phyloP scores from a whole-genome alignment of 2,888 invertebrate species.

The Apodemia duryi region DNA sequence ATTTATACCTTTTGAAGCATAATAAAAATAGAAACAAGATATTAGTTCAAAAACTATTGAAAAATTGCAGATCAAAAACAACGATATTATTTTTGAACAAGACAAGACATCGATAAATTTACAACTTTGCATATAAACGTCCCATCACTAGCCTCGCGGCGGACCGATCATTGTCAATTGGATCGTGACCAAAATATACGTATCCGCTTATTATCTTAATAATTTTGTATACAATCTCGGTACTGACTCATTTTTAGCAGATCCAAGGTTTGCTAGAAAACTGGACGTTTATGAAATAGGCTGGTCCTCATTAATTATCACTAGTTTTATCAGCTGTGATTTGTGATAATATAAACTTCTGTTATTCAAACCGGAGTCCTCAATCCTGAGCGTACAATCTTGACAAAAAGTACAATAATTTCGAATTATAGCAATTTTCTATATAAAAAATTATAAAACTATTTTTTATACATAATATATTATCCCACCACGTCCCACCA shows the following conservation, averaged over 20 bases:
- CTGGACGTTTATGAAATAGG: slow-evolving; percentile 22
- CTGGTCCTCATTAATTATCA: background rate
- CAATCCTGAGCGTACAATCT: too few relatives aligned
- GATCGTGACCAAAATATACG: slow-evolving; percentile 77
- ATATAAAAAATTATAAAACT: too few relatives aligned
- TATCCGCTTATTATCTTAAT: slow-evolving; percentile 78
- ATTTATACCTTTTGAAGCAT: too few relatives aligned
- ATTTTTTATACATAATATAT: too few relatives aligned
- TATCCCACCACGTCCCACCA: too few relatives aligned
- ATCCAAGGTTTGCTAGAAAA: slow-evolving; percentile 62
- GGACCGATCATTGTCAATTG: slow-evolving; percentile 78
- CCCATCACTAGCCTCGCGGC: slow-evolving; percentile 49
- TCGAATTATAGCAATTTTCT: too few relatives aligned
- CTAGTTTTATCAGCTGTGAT: background rate
- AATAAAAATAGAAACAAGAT: too few relatives aligned
- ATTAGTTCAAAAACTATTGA: too few relatives aligned
- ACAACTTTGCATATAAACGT: slow-evolving; percentile 11
- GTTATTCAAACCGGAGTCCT: background rate
- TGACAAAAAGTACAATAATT: too few relatives aligned
- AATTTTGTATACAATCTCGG: slow-evolving; percentile 71
- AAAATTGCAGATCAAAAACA: background rate
- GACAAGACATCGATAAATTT: background rate
- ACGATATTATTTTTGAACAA: background rate
- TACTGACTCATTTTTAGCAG: slow-evolving; percentile 71
- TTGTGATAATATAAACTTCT: background rate